Conservation (phyloP, 2,797 vertebrate genomes). For the Acropternis orthonyx region DNA sequence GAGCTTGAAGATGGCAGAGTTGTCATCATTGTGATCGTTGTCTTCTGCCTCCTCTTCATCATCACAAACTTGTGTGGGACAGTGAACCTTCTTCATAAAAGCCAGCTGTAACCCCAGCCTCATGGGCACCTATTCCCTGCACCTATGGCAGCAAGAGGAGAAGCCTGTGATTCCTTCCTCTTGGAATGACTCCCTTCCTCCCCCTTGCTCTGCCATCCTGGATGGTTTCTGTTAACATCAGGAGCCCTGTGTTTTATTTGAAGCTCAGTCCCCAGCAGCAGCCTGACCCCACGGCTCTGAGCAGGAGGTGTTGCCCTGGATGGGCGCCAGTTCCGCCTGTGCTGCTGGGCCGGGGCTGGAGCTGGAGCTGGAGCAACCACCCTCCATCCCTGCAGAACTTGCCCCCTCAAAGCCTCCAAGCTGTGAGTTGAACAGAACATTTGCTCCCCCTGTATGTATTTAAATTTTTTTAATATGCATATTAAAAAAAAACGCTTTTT, state of each 20-base stretch:
- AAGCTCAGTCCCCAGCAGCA: neutral
- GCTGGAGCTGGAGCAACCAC: neutral
- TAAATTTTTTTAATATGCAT: neutral
- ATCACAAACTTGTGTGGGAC: fast-evolving
- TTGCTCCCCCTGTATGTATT: neutral
- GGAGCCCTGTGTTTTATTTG: neutral
- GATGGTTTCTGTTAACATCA: neutral
- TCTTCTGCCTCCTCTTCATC: too few relatives aligned
- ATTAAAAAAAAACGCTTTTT: neutral
- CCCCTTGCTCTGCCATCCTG: fast-evolving
- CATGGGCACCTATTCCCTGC: neutral
- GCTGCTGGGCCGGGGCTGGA: neutral
- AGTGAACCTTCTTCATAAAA: neutral
- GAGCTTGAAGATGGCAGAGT: neutral
- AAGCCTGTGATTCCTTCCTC: neutral
- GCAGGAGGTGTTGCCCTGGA: neutral
- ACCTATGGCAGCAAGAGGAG: neutral
- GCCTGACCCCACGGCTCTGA: fast-evolving
- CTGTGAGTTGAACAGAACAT: neutral
- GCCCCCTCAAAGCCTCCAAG: neutral
- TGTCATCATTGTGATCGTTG: neutral
- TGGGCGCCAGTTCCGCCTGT: fast-evolving
- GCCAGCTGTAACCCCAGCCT: neutral
- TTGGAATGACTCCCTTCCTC: fast-evolving
- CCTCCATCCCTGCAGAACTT: neutral